Evolutionary conservation across 2,888 invertebrate species (phyloP).

Genomic region (Opisthograptis luteolata): DNA sequence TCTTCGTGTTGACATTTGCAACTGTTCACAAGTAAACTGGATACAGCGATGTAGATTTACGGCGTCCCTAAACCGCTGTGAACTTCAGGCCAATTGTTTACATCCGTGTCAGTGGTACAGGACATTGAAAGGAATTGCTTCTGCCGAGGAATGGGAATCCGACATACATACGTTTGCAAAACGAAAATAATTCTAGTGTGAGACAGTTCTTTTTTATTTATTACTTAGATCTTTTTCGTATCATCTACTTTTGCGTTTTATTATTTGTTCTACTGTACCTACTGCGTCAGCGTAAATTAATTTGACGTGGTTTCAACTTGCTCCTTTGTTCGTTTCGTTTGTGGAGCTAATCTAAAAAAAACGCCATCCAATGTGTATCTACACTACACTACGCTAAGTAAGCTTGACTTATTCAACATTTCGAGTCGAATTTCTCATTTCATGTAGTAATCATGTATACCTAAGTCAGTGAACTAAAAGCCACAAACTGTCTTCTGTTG

Average conservation of each 20-base stretch:
- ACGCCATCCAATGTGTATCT: too few species aligned
- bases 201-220: conserved; percentile 20
- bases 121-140: conserved; percentile 22
- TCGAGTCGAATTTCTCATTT: neutral
- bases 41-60: conserved; percentile 30
- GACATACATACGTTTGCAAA: conserved; percentile 14
- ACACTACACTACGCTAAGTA: too few species aligned
- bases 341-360: too few species aligned
- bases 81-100: conserved; percentile 32
- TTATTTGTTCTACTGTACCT: neutral
- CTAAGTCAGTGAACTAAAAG: neutral
- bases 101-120: conserved; percentile 28
- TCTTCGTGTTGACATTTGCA: neutral
- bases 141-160: conserved; percentile 7
- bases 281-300: neutral
- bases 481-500: neutral
- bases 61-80: conserved; percentile 27
- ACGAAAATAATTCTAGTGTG: conserved; percentile 16
- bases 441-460: too few species aligned
- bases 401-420: too few species aligned
- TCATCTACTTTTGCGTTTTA: neutral
- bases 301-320: too few species aligned
- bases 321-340: too few species aligned
- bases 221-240: conserved; percentile 7
- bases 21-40: conserved; percentile 10